Conservation (phyloP, 1,140 invertebrate species). For the Heliconius melpomene region DNA sequence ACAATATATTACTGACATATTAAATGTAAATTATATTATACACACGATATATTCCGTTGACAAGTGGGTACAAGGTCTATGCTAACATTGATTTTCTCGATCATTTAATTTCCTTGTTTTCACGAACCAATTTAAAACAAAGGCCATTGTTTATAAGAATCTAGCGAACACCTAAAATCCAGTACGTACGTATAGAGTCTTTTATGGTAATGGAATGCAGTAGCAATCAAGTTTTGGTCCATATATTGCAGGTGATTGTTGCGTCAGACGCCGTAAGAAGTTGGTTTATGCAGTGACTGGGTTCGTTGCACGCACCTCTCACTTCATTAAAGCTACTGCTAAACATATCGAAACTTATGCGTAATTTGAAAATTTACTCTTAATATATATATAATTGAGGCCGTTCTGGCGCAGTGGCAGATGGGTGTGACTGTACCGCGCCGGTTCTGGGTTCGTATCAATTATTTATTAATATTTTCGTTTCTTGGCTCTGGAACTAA, state of each 20-base stretch:
- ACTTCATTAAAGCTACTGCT: conserved; percentile 51
- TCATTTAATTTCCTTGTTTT: conserved; percentile 41
- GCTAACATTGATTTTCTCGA: conserved; percentile 33
- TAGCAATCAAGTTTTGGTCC: conserved; percentile 63
- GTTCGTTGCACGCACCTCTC: conserved; percentile 52
- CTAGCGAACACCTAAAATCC: conserved; percentile 36
- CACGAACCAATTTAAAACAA: conserved; percentile 39
- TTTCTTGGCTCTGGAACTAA: no score
- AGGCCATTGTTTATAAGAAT: conserved; percentile 42
- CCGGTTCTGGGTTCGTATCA: fast-evolving
- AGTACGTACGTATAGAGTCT: conserved; percentile 34
- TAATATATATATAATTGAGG: no score
- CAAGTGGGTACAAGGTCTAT: conserved; percentile 33
- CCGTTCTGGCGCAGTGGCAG: no score
- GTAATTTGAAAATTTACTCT: not conserved
- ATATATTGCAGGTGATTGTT: conserved; percentile 63
- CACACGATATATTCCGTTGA: conserved; percentile 10
- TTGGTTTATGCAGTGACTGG: conserved; percentile 39
- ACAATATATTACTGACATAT: no score
- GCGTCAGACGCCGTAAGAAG: conserved; percentile 59
- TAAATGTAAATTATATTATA: not conserved
- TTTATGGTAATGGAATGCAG: conserved; percentile 60
- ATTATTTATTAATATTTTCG: no score
- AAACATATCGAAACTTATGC: conserved; percentile 19
- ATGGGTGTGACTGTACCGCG: no score